Evolutionary conservation across 1,140 invertebrate genomes (phyloP), one percentile per base, ranked within the genome.

Genomic region (Drosophila bifasciata): DNA sequence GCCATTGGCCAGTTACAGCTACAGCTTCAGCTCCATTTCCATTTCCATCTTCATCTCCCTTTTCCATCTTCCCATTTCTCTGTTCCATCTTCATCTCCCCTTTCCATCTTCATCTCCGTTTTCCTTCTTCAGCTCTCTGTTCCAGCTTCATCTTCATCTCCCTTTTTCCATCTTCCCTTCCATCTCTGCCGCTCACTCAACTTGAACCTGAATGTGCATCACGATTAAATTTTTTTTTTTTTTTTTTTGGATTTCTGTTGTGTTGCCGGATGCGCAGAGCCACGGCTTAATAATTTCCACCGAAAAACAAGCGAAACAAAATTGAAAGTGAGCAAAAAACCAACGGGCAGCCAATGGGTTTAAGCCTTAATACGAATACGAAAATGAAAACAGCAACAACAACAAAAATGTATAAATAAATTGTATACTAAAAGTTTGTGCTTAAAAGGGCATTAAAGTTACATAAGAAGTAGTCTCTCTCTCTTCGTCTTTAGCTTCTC

Each of bases 361-460:
- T 45, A 44, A 43, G 48, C 3, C 3, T 45, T 52, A 66, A 51
- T 64, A 51, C 36, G 36, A 56, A 43, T 43, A 19, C 19, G 16
- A 43, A 41, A n/a, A 41, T 6, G 19, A 21, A 21, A 21, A 3
- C 19, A 21, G 19, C 19, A 41, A 41, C 9, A 13, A 8, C 13
- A 17, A 8, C 40, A 15, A 67, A 62, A 57, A 36, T 21, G 17
- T 25, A 62, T 69, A 69, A 55, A 61, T 69, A 69, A 45, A 45
- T 61, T 76, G 52, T 70, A 76, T 68, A 76, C 62, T 68, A 61
- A 63, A 67, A 36, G n/a, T n/a, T 52, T 32, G 73, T 63, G 73
- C 57, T 62, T 62, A 63, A 76, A 76, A 76, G 73, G 73, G 73
- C 73, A 61, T 57, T 62, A 50, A 62, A 43, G 39, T 76, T 76